Evolutionary conservation across 2,888 invertebrate genomes (phyloP).

Genomic region (Rapana venosa): DNA sequence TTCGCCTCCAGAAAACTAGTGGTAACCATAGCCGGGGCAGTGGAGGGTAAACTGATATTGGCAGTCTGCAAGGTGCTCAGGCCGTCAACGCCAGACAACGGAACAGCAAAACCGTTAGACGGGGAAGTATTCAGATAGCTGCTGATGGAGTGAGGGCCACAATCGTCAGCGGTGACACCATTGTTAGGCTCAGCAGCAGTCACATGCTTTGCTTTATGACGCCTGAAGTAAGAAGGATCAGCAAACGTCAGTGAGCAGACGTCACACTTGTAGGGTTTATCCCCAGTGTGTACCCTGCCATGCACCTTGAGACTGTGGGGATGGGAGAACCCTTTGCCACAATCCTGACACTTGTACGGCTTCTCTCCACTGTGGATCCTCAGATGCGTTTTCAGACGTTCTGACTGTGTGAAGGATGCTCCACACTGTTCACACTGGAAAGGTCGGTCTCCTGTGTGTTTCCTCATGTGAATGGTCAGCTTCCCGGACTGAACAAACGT

Average conservation of each 20-base stretch:
- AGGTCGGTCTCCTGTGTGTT: constrained; percentile 38
- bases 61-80: neutral
- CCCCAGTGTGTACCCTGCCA: constrained; percentile 35
- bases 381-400: constrained; percentile 41
- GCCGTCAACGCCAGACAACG: neutral
- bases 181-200: neutral
- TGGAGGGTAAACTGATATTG: neutral
- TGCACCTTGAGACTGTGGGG: constrained; percentile 43
- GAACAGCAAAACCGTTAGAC: neutral
- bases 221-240: constrained; percentile 40
- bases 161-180: neutral
- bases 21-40: neutral
- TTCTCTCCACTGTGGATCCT: constrained; percentile 37
- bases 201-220: constrained; percentile 37
- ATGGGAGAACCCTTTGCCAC: constrained; percentile 38
- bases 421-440: constrained; percentile 43
- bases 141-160: neutral
- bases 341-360: constrained; percentile 36
- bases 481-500: constrained; percentile 39
- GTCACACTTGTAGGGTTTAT: constrained; percentile 38
- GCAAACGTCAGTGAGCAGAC: constrained; percentile 37
- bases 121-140: neutral
- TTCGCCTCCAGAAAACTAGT: neutral
- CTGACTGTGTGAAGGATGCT: constrained; percentile 40
- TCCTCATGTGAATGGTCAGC: constrained; percentile 42